phyloP scores from a whole-genome alignment of 2,888 invertebrate species.

The Pocota personata region DNA sequence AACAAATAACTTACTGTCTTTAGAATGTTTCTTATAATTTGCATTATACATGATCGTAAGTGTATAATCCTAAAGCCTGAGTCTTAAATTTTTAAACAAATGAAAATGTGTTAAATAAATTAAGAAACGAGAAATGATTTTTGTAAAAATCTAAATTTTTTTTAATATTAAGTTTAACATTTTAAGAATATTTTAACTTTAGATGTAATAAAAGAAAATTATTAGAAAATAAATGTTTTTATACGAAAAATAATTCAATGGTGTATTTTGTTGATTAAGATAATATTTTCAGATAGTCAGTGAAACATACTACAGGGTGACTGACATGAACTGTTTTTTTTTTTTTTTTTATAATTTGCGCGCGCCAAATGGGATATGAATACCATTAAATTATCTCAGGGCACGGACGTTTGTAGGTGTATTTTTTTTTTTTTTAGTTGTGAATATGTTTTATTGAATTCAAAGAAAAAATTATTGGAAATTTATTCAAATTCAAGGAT shows the following conservation, averaged over 20 bases:
- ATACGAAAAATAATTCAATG: conserved; percentile 43
- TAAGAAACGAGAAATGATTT: conserved; percentile 15
- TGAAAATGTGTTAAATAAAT: conserved; percentile 45
- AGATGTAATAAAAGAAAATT: conserved; percentile 59
- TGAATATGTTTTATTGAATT: no score
- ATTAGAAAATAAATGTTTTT: conserved; percentile 70
- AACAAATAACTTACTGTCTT: not conserved
- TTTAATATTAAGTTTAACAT: conserved; percentile 6
- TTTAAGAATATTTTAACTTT: conserved; percentile 54
- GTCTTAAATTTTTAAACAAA: conserved; percentile 36
- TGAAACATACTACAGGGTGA: no score
- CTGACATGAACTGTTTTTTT: no score
- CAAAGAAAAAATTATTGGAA: no score
- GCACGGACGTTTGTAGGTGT: no score
- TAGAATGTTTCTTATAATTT: conserved; percentile 2
- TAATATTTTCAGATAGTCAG: no score
- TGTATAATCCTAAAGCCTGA: conserved; percentile 49
- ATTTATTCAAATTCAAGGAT: no score
- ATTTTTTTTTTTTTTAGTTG: no score
- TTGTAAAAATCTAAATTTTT: conserved; percentile 65
- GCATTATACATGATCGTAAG: not conserved
- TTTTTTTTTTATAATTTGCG: no score
- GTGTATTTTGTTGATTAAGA: not conserved
- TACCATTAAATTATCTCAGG: no score
- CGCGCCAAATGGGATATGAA: no score